These are phyloP conservation scores for Pipistrellus pygmaeus DNA, from an alignment of 2,797 vertebrate genomes.

Conservation along the genomic window DNA sequence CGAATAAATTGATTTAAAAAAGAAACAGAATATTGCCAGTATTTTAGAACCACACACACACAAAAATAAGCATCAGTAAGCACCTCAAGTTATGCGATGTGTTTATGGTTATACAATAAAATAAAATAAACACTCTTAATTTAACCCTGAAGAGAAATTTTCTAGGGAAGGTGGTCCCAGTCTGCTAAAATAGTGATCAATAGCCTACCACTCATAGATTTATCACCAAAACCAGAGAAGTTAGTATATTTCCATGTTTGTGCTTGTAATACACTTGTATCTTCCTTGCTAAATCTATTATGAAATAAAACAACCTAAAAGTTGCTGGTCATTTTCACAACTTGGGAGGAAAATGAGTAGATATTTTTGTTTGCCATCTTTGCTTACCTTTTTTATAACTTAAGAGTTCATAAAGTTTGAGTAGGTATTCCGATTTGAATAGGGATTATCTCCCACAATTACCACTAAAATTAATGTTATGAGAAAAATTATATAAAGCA, in stretches of 20 bases:
- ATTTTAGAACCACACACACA: background rate
- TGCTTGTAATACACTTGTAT: background rate
- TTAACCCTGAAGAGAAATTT: slow-evolving; percentile 30
- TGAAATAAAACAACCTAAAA: slow-evolving; percentile 63
- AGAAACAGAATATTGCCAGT: background rate
- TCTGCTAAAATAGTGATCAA: background rate
- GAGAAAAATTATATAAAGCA: slow-evolving; percentile 17
- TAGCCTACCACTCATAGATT: background rate
- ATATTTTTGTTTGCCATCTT: slow-evolving; percentile 37
- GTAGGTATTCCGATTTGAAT: background rate
- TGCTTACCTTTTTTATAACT: slow-evolving; percentile 13
- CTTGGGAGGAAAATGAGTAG: slow-evolving; percentile 29
- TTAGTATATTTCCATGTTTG: slow-evolving; percentile 10
- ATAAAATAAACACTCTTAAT: slow-evolving; percentile 55
- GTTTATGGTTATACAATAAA: slow-evolving; percentile 10
- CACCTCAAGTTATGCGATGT: slow-evolving; percentile 56
- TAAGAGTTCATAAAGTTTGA: slow-evolving; percentile 3
- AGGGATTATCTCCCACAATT: slow-evolving; percentile 43
- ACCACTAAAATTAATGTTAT: slow-evolving; percentile 34
- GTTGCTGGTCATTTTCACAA: slow-evolving; percentile 26
- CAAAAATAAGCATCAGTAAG: slow-evolving; percentile 87
- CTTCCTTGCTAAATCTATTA: slow-evolving; percentile 34
- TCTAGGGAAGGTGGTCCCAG: slow-evolving; percentile 21
- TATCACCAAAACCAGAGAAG: slow-evolving; percentile 13
- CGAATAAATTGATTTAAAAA: background rate